phyloP scores from a whole-genome alignment of 2,113 vertebrate species.

The Gobio gobio region DNA sequence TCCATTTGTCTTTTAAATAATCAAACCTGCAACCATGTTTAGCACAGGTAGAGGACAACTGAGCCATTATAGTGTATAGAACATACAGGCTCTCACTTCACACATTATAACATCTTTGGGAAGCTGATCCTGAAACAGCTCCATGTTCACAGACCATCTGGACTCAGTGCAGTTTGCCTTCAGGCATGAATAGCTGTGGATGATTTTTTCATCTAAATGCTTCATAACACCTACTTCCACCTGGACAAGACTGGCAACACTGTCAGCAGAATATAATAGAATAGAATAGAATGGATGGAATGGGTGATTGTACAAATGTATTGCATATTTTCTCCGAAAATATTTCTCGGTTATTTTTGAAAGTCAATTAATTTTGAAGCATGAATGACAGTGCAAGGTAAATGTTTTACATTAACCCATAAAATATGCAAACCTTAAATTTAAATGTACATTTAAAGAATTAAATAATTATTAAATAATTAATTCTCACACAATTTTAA shows the following conservation, averaged over 20 bases:
- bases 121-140: constrained; percentile 1
- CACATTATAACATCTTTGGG: constrained; percentile 18
- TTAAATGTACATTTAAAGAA: too few relatives aligned
- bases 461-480: too few relatives aligned
- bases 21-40: neutral
- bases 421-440: too few relatives aligned
- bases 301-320: too few relatives aligned
- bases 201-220: neutral
- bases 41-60: neutral
- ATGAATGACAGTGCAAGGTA: too few relatives aligned
- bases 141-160: constrained; percentile 23
- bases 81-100: neutral
- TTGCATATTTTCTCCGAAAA: too few relatives aligned
- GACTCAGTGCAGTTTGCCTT: neutral
- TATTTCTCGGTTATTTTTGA: too few relatives aligned
- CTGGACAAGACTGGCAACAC: neutral
- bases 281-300: neutral
- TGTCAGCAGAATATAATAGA: neutral
- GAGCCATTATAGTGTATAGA: neutral
- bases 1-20: neutral
- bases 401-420: too few relatives aligned
- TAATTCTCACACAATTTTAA: too few relatives aligned
- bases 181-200: constrained; percentile 14
- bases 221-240: neutral
- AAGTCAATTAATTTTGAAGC: too few relatives aligned